Conservation (phyloP, 2,797 vertebrate genomes). For the Argentina silus region DNA sequence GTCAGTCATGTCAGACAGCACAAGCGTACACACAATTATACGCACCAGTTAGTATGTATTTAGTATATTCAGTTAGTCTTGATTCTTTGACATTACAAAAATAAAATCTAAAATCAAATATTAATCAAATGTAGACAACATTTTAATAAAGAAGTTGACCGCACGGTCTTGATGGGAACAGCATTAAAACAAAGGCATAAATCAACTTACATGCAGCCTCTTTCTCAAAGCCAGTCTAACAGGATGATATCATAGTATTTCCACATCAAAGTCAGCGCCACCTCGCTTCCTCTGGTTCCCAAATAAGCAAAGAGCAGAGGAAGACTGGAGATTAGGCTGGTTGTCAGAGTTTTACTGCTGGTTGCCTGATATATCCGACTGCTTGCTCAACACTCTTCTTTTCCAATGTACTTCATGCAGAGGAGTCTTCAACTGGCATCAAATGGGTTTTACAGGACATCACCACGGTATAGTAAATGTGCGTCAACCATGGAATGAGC, state of each 20-base stretch:
- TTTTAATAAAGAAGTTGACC: constrained; percentile 21
- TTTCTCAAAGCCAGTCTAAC: constrained; percentile 41
- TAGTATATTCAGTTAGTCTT: constrained; percentile 56
- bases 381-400: background rate
- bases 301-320: constrained; percentile 32
- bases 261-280: constrained; percentile 28
- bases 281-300: background rate
- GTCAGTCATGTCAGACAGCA: constrained; percentile 28
- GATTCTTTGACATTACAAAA: constrained; percentile 68
- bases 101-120: constrained; percentile 65
- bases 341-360: background rate
- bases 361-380: background rate
- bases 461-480: background rate
- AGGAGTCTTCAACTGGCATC: no score
- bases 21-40: constrained; percentile 45
- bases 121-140: constrained; percentile 43
- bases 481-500: background rate
- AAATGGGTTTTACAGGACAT: background rate
- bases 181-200: constrained; percentile 15
- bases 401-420: background rate
- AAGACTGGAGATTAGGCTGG: constrained; percentile 51
- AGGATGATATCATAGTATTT: constrained; percentile 30
- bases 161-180: constrained; percentile 5
- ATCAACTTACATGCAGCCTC: constrained; percentile 38
- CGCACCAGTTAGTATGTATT: constrained; percentile 59